Evolutionary conservation across 2,113 vertebrate species (phyloP), one percentile per base, ranked within the genome.

Genomic region (Tetraodon nigroviridis): DNA sequence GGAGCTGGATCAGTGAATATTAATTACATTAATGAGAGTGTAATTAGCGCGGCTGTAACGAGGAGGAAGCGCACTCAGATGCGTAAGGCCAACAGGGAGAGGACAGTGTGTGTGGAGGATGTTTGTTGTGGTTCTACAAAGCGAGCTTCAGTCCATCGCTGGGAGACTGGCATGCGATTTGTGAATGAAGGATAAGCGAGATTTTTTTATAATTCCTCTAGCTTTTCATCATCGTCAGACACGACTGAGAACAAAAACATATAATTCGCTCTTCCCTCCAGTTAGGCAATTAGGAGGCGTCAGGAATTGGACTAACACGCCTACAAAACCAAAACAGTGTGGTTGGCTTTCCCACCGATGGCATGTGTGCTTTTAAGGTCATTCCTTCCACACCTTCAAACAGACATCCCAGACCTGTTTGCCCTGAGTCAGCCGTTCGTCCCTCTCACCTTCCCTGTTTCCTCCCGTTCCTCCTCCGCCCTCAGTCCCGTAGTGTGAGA

Each of bases 1-100:
- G 87, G 84, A 89, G 82, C 79, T 78, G 79, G 83, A 86, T 88
- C 83, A 81, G 83, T 88, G 86, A 87, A 89, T 88, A 88, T 88
- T 89, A 86, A 89, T 88, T 83, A 85, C 80, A 84, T 87, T 86
- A 87, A 88, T 89, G 83, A 89, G 84, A 75, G 75, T 84, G 79
- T 88, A 89, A 89, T 89, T 88, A 89, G 87, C 72, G 76, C 78
- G 76, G 72, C 75, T 88, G 79, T 84, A 86, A 84, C 81, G 81
- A 86, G 70, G 56, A 82, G 66, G 62, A 58, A 56, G 53, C 51
- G 8, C 67, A 41, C 51, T 51, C 52, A 53, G 48, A 63, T 51
- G 64, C 42, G 48, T 56, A 15, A 17, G 63, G 74, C 79, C 84
- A 76, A 67, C 49, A 49, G 82, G 76, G 81, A 87, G 78, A 77